Percentiles rank a stretch among this genome's conserved stretches.
Conservation (phyloP, 2,797 vertebrate genomes). For the Melopsittacus undulatus region DNA sequence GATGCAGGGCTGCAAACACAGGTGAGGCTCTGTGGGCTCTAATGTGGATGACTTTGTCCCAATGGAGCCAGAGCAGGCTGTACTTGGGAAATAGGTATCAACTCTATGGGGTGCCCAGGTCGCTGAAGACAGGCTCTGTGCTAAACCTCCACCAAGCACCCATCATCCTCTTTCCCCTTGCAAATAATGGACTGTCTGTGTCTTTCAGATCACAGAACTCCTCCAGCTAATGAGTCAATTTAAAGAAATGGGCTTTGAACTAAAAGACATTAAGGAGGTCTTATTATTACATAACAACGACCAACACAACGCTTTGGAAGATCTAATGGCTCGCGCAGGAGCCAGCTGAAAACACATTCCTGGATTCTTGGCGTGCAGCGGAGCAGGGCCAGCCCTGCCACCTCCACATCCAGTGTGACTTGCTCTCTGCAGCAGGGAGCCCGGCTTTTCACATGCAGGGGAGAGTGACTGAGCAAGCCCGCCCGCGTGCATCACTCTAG, state of each 20-base stretch:
- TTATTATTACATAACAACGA: constrained; percentile 94
- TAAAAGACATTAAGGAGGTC: constrained; percentile 94
- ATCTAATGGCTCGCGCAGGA: constrained; percentile 91
- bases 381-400: neutral
- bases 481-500: neutral
- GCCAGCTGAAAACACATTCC: constrained; percentile 86
- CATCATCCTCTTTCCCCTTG: neutral
- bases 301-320: constrained; percentile 94
- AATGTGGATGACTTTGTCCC: neutral
- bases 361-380: neutral
- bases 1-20: neutral
- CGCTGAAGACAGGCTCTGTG: neutral
- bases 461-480: neutral
- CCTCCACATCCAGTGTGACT: neutral
- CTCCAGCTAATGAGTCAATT: constrained; percentile 97
- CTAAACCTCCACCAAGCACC: neutral
- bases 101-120: neutral
- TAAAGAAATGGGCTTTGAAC: constrained; percentile 98
- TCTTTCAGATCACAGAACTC: constrained; percentile 88
- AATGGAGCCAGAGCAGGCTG: fast-evolving
- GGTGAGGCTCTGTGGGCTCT: neutral
- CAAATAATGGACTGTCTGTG: neutral
- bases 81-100: neutral
- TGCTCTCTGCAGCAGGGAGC: neutral
- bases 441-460: neutral